A percentile compares a stretch with the other conserved stretches of the same genome.
Evolutionary conservation across 2,888 invertebrate genomes (phyloP).

Genomic region (Megalurothrips usitatus): DNA sequence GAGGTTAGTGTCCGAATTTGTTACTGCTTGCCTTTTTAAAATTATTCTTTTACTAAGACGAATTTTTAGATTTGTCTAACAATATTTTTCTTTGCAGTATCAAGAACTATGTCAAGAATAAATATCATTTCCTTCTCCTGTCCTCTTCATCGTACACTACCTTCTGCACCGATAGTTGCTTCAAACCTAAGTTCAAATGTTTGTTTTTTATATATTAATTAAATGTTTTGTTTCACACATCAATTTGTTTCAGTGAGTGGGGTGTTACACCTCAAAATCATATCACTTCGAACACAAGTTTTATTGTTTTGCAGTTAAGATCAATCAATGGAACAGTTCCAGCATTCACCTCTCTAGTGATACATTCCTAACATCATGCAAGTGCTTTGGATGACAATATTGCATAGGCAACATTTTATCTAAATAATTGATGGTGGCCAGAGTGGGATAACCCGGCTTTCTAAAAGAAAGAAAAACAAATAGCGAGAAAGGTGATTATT

Average conservation of each 20-base stretch:
- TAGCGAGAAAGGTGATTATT: too few species aligned
- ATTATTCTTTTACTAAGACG: too few species aligned
- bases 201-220: constrained; percentile 27
- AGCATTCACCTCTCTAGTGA: too few species aligned
- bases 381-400: too few species aligned
- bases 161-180: background rate
- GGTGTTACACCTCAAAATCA: background rate
- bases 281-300: background rate
- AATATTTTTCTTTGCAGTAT: constrained; percentile 29
- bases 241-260: background rate
- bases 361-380: too few species aligned
- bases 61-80: background rate
- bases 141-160: background rate
- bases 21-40: too few species aligned
- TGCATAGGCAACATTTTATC: too few species aligned
- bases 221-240: background rate
- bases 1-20: constrained; percentile 37
- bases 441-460: too few species aligned
- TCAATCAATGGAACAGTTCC: too few species aligned
- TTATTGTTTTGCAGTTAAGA: background rate
- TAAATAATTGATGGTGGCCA: too few species aligned
- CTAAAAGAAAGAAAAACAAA: too few species aligned
- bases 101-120: constrained; percentile 28
- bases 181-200: constrained; percentile 3
- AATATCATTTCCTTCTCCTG: background rate